Conservation (phyloP, 2,888 invertebrate species). For the Lasioglossum marginatum region DNA sequence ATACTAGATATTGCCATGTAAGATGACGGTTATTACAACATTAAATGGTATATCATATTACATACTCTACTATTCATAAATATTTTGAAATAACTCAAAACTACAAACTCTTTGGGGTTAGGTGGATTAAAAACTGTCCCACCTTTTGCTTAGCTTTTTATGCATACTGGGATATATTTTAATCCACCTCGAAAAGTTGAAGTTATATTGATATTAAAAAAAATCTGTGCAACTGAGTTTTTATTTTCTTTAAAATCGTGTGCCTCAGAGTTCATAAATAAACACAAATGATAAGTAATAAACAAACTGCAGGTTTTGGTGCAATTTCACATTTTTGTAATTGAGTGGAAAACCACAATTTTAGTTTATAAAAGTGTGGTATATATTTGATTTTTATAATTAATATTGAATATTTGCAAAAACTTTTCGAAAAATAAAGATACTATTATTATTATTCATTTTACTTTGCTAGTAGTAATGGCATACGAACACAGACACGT, state of each 20-base stretch:
- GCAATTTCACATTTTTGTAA: not conserved
- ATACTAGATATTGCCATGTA: not conserved
- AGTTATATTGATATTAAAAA: too few species aligned
- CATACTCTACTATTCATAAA: not conserved
- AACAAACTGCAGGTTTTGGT: not conserved
- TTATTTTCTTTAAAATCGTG: too few species aligned
- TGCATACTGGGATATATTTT: too few species aligned
- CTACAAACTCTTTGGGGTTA: too few species aligned
- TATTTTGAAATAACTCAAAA: not conserved
- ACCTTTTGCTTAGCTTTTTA: too few species aligned
- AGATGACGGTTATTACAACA: not conserved
- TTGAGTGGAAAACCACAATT: not conserved
- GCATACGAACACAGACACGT: not conserved
- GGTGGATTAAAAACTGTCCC: too few species aligned
- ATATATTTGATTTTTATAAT: not conserved
- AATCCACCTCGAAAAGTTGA: too few species aligned
- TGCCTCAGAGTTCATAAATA: not conserved
- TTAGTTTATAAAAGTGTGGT: not conserved
- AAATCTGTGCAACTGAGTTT: too few species aligned
- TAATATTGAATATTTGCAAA: not conserved
- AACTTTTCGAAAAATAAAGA: not conserved
- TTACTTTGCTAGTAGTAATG: not conserved
- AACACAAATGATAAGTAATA: not conserved
- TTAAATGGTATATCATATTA: not conserved
- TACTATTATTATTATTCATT: not conserved